These are phyloP conservation scores for Orthonychiurus folsomi DNA, from an alignment of 2,888 invertebrate species.

Conservation along the genomic window DNA sequence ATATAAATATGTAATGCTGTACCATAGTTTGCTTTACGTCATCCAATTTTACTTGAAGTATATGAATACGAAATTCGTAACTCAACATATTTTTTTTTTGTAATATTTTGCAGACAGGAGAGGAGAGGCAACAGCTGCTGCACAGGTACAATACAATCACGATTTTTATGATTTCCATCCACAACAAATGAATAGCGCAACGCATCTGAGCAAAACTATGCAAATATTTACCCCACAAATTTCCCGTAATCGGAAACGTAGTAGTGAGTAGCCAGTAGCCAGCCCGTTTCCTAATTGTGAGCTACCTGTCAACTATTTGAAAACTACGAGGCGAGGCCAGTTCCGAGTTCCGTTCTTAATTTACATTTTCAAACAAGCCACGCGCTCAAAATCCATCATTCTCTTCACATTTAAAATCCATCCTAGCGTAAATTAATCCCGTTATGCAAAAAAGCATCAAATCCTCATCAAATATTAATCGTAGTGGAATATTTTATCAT, in stretches of 20 bases:
- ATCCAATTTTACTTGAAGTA: too few relatives aligned
- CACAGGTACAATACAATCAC: slow-evolving; percentile 31
- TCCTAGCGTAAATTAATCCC: neutral
- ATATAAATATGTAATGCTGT: neutral
- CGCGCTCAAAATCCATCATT: neutral
- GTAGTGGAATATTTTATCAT: neutral
- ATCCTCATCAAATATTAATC: too few relatives aligned
- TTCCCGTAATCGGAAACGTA: neutral
- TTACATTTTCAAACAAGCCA: neutral
- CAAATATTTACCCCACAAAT: neutral
- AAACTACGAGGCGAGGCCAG: too few relatives aligned
- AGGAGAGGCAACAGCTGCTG: slow-evolving; percentile 40
- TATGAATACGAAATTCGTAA: too few relatives aligned
- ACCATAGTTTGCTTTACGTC: neutral
- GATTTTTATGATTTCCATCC: neutral
- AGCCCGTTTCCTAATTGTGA: neutral
- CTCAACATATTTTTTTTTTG: too few relatives aligned
- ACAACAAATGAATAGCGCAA: neutral
- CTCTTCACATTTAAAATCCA: neutral
- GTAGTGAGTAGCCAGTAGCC: neutral
- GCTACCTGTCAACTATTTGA: too few relatives aligned
- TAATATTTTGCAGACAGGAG: slow-evolving; percentile 28
- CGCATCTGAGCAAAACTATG: slow-evolving; percentile 3
- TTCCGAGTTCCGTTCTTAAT: neutral
- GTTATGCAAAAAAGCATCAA: neutral